These are phyloP conservation scores for Platycheirus rosarum DNA, from an alignment of 2,888 invertebrate species.

Conservation along the genomic window DNA sequence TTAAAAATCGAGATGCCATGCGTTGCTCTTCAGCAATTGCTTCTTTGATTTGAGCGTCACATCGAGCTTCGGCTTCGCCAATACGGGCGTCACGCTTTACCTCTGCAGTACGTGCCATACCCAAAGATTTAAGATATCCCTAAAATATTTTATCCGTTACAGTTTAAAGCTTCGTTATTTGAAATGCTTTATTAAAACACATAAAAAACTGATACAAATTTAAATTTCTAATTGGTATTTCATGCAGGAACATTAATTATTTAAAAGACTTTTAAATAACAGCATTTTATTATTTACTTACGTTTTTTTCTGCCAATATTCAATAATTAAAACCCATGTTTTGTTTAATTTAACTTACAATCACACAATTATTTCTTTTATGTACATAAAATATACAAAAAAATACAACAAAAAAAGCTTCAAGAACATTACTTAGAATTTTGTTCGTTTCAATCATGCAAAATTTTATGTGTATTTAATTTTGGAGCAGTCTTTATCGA, in stretches of 20 bases:
- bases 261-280: conserved; percentile 24
- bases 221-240: not conserved
- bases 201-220: not conserved
- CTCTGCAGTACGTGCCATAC: conserved; percentile 97
- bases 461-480: no score
- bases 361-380: not conserved
- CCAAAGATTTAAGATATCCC: conserved; percentile 94
- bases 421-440: no score
- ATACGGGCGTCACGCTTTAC: conserved; percentile 98
- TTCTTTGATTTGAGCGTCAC: conserved; percentile 90
- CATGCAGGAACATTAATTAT: conserved; percentile 31
- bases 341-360: not conserved
- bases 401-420: no score
- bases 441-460: no score
- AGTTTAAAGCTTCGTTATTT: conserved; percentile 6
- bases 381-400: no score
- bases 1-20: conserved; percentile 96
- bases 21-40: conserved; percentile 98
- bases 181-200: not conserved
- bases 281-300: conserved; percentile 41
- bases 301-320: conserved; percentile 28
- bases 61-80: conserved; percentile 97
- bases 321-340: not conserved
- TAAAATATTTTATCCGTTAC: conserved; percentile 65
- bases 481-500: no score